A percentile compares a stretch with the other conserved stretches of the same genome.
phyloP scores from a whole-genome alignment of 2,888 invertebrate species.

The Diplazon laetatorius region DNA sequence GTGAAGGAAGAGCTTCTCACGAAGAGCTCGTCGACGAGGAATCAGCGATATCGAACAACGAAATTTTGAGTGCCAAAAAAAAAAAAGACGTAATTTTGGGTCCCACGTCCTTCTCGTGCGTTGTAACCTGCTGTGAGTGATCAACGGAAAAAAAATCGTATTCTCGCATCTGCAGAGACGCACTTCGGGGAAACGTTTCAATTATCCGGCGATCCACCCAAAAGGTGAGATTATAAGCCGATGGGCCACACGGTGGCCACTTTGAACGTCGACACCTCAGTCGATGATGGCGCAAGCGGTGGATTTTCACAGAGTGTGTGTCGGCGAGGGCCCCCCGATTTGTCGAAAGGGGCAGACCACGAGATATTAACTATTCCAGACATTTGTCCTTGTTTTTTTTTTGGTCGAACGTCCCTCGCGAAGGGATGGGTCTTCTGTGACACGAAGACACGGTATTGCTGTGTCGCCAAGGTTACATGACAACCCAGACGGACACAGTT shows the following conservation, averaged over 20 bases:
- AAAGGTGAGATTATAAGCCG: slow-evolving; percentile 3
- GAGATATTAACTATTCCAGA: slow-evolving; percentile 23
- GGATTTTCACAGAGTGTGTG: slow-evolving; percentile 43
- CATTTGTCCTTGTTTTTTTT: background rate
- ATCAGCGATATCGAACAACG: slow-evolving; percentile 20
- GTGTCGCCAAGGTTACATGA: background rate
- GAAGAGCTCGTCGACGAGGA: slow-evolving; percentile 1
- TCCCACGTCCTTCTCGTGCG: slow-evolving; percentile 1
- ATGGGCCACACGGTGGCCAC: slow-evolving; percentile 47
- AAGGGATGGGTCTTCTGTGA: background rate
- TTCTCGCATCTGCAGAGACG: slow-evolving; percentile 40
- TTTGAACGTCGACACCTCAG: slow-evolving; percentile 68
- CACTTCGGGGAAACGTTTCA: slow-evolving; percentile 64
- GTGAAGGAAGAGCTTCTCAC: slow-evolving; percentile 41
- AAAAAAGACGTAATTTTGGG: slow-evolving; percentile 20
- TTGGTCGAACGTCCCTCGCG: background rate
- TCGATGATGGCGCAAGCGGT: slow-evolving; percentile 33
- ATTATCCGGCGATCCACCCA: slow-evolving; percentile 58
- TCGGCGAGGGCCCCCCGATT: slow-evolving; percentile 42
- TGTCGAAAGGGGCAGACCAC: slow-evolving; percentile 27
- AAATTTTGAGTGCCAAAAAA: slow-evolving; percentile 32
- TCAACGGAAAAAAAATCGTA: background rate
- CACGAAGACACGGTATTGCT: background rate
- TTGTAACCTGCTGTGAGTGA: too few species aligned
- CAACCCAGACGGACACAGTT: background rate